These are phyloP conservation scores for Garra rufa DNA, from an alignment of 2,113 vertebrate genomes.

Conservation along the genomic window DNA sequence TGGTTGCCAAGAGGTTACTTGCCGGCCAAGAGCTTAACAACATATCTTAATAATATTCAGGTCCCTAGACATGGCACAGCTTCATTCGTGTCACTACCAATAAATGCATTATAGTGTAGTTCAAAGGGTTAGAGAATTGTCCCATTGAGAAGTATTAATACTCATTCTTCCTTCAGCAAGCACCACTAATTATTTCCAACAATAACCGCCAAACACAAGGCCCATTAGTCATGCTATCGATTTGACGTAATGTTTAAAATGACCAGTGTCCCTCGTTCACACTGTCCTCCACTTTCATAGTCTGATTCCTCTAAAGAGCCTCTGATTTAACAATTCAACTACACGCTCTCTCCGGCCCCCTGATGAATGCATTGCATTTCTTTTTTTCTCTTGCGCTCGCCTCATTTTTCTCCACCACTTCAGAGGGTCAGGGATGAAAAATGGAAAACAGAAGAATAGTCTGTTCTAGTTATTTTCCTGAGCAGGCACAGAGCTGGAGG, in stretches of 20 bases:
- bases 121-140: not conserved
- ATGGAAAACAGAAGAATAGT: conserved; percentile 38
- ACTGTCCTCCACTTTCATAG: not conserved
- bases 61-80: not conserved
- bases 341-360: not conserved
- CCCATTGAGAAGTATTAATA: conserved; percentile 4
- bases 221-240: not conserved
- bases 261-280: conserved; percentile 7
- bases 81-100: not conserved
- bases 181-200: conserved; percentile 27
- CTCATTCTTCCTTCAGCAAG: not conserved
- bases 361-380: conserved; percentile 29
- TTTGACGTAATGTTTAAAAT: conserved; percentile 7
- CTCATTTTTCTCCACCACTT: conserved; percentile 38
- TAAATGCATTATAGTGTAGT: not conserved
- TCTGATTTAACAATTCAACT: conserved; percentile 25
- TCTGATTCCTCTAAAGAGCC: conserved; percentile 4
- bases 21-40: not conserved
- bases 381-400: not conserved
- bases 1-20: not conserved
- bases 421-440: conserved; percentile 40
- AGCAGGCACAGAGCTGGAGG: not conserved
- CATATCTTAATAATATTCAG: not conserved
- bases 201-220: not conserved
- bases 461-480: conserved; percentile 24